Conservation (phyloP, 2,888 invertebrate genomes). For the Acheta domesticus region DNA sequence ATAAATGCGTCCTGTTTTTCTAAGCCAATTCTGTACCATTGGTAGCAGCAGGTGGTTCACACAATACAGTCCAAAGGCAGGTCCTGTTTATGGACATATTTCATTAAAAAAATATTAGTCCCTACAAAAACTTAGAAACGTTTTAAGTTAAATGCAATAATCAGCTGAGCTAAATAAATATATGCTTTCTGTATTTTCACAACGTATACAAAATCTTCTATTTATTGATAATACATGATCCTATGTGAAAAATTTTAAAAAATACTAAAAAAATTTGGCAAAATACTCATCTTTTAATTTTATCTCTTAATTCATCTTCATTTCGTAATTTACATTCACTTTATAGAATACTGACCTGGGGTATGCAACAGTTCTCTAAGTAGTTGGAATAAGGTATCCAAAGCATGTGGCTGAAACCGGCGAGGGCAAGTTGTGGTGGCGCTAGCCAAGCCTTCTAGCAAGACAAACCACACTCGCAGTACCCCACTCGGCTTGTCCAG, state of each 20-base stretch:
- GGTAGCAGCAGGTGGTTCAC: constrained; percentile 88
- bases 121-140: neutral
- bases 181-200: no score
- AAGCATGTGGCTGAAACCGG: constrained; percentile 74
- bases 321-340: neutral
- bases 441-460: constrained; percentile 70
- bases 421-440: constrained; percentile 65
- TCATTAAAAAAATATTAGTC: neutral
- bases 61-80: constrained; percentile 85
- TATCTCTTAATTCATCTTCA: no score
- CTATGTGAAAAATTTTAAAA: no score
- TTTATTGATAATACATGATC: no score
- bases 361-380: constrained; percentile 70
- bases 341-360: constrained; percentile 53
- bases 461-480: constrained; percentile 83
- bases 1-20: constrained; percentile 59
- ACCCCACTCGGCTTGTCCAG: constrained; percentile 79
- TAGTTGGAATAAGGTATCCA: constrained; percentile 83
- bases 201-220: no score
- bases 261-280: no score
- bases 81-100: constrained; percentile 54
- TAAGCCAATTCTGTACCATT: constrained; percentile 89
- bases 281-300: no score
- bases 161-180: no score
- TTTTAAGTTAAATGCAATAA: no score